Evolutionary conservation across 2,888 invertebrate species (phyloP).

Genomic region (Acrobasis suavella): DNA sequence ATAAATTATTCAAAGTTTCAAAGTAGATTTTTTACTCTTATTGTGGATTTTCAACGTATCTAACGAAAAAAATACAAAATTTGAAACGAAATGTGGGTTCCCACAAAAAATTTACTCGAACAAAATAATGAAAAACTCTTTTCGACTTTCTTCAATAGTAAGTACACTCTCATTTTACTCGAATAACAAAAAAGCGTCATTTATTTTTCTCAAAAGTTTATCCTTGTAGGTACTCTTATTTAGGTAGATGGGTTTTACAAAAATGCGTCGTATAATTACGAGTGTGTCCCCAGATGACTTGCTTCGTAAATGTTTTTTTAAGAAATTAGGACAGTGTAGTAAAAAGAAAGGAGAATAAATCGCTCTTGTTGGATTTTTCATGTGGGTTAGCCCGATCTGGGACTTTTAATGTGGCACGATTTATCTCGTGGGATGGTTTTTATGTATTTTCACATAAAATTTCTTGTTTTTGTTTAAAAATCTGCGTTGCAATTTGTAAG

Average conservation of each 20-base stretch:
- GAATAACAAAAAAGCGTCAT: background rate
- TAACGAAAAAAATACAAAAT: no score
- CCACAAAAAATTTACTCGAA: no score
- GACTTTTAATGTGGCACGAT: conserved; percentile 21
- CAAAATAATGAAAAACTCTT: no score
- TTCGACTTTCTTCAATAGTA: no score
- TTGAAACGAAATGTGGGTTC: no score
- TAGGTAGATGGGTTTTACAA: conserved; percentile 34
- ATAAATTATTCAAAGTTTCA: no score
- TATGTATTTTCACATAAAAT: conserved; percentile 14
- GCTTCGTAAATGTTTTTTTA: conserved; percentile 31
- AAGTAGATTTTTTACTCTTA: no score
- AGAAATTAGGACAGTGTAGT: conserved; percentile 28
- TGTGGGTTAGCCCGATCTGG: conserved; percentile 26
- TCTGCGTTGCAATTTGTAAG: background rate
- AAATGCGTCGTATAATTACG: conserved; percentile 48
- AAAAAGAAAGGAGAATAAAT: conserved; percentile 23
- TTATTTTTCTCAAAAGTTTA: conserved; percentile 8
- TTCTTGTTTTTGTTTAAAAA: conserved; percentile 12
- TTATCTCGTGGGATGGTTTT: conserved; percentile 21
- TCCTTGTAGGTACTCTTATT: conserved; percentile 5
- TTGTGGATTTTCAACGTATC: no score
- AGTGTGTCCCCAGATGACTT: conserved; percentile 34
- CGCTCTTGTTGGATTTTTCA: conserved; percentile 29
- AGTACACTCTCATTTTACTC: no score